Evolutionary conservation across 2,888 invertebrate genomes (phyloP).

Genomic region (Alcis repandata): DNA sequence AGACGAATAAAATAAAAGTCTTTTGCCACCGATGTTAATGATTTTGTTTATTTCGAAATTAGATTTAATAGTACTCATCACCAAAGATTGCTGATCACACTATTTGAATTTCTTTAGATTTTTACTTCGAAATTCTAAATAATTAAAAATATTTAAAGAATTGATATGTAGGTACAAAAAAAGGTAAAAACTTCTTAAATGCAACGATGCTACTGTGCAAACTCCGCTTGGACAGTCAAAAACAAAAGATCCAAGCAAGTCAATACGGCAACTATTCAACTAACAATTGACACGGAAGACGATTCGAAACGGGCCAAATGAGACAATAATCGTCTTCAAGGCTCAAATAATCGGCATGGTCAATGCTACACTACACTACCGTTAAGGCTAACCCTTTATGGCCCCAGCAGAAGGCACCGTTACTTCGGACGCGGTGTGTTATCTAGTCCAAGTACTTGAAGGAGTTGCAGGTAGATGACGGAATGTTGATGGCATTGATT

Average conservation of each 20-base stretch:
- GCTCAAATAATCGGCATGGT: conserved; percentile 46
- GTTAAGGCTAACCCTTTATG: conserved; percentile 61
- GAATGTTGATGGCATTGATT: conserved; percentile 20
- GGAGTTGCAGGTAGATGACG: not conserved
- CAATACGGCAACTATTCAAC: conserved; percentile 11
- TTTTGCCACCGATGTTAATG: no score
- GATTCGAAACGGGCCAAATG: conserved; percentile 23
- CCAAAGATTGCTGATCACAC: no score
- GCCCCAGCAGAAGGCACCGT: conserved; percentile 54
- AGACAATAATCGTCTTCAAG: conserved; percentile 36
- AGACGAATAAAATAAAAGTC: no score
- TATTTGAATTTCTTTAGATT: no score
- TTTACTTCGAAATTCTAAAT: no score
- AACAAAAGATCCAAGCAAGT: conserved; percentile 1
- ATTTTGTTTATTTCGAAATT: no score
- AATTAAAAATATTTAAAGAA: no score
- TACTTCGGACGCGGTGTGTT: conserved; percentile 50
- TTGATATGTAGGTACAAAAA: no score
- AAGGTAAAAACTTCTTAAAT: not conserved
- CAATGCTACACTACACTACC: conserved; percentile 50
- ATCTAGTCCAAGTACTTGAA: conserved; percentile 42
- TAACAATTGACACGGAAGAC: conserved; percentile 27
- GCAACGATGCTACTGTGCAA: no score
- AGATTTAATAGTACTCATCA: no score
- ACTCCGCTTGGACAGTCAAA: not conserved